Percentiles rank a stretch among this genome's conserved stretches.
phyloP scores from a whole-genome alignment of 2,113 vertebrate species.

The Ochotona princeps region DNA sequence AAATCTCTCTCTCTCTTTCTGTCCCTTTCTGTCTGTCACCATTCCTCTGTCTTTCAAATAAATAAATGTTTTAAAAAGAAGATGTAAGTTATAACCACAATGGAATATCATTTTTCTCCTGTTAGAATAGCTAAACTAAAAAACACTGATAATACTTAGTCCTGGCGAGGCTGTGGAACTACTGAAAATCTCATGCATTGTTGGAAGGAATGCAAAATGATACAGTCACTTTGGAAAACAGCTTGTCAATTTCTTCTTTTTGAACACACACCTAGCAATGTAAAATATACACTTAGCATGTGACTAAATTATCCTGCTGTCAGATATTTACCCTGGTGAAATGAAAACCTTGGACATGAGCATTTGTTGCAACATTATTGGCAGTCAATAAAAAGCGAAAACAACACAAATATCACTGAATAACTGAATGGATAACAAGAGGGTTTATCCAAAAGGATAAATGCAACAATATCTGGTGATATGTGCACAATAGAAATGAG shows the following conservation, averaged over 20 bases:
- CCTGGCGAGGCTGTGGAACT: not conserved
- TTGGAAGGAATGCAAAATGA: not conserved
- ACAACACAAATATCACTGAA: not conserved
- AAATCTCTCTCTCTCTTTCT: too few species aligned
- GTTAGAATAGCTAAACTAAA: not conserved
- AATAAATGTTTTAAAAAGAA: not conserved
- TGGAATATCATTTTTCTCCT: not conserved
- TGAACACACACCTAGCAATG: not conserved
- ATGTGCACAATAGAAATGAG: not conserved
- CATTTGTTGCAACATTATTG: slow-evolving; percentile 34
- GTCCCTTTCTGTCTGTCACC: too few species aligned
- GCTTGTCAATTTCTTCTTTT: slow-evolving; percentile 6
- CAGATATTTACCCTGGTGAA: not conserved
- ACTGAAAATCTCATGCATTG: not conserved
- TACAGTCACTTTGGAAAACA: not conserved
- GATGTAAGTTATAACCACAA: slow-evolving; percentile 2
- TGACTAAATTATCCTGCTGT: not conserved
- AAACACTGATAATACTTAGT: not conserved
- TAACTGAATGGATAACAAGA: not conserved
- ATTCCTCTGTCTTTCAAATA: too few species aligned
- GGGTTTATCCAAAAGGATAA: not conserved
- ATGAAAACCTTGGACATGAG: not conserved
- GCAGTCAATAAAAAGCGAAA: slow-evolving; percentile 43
- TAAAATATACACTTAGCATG: not conserved
- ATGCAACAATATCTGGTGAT: not conserved